phyloP scores from a whole-genome alignment of 1,140 invertebrate species.

The Heliconius hewitsoni region DNA sequence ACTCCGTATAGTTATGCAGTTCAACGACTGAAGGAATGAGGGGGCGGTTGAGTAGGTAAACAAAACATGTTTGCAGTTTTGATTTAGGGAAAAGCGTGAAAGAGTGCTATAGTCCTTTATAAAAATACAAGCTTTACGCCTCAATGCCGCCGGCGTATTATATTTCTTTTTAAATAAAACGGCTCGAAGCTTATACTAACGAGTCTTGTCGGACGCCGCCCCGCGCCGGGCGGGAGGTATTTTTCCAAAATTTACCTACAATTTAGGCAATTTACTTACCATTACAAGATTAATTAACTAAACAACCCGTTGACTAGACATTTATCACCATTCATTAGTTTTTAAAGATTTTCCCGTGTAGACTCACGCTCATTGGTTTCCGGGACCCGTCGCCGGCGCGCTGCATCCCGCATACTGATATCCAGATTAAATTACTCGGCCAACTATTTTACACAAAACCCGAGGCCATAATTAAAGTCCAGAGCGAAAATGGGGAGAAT shows the following conservation, averaged over 20 bases:
- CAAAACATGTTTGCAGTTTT: conserved; percentile 75
- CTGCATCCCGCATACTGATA: conserved; percentile 74
- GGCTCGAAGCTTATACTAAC: conserved; percentile 27
- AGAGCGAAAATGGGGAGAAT: conserved; percentile 75
- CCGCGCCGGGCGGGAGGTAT: background rate
- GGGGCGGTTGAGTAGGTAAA: conserved; percentile 72
- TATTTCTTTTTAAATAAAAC: conserved; percentile 31
- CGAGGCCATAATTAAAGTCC: conserved; percentile 79
- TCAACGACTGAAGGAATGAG: conserved; percentile 77
- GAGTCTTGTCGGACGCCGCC: conserved; percentile 11
- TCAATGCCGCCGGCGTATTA: conserved; percentile 32
- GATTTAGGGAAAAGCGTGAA: conserved; percentile 63
- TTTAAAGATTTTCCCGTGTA: conserved; percentile 25
- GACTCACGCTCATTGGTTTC: conserved; percentile 43
- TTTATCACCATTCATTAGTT: conserved; percentile 12
- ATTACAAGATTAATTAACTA: background rate
- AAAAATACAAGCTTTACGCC: conserved; percentile 40
- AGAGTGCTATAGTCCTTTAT: conserved; percentile 47
- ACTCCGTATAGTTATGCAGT: conserved; percentile 76
- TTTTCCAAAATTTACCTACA: background rate
- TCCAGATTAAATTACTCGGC: conserved; percentile 75
- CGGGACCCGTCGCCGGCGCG: conserved; percentile 49
- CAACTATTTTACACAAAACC: conserved; percentile 81
- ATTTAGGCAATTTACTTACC: conserved; percentile 8
- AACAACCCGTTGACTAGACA: background rate